phyloP scores from a whole-genome alignment of 2,888 invertebrate genomes.

The Standfussiana lucernea region DNA sequence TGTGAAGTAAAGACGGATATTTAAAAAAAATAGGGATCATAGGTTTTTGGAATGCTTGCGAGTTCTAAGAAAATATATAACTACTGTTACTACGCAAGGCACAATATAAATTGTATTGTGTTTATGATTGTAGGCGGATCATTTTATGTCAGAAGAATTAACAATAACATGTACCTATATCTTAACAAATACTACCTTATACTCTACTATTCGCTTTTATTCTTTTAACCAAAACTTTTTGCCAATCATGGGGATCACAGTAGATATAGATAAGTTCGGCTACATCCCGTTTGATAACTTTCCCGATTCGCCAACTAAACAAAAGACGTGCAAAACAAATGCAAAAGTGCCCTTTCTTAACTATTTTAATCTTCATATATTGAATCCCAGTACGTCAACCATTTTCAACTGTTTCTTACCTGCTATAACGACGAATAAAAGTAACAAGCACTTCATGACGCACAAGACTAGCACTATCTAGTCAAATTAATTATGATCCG shows the following conservation, averaged over 20 bases:
- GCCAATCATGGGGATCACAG: neutral
- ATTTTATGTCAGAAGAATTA: neutral
- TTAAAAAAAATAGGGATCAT: neutral
- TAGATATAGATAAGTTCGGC: neutral
- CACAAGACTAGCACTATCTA: neutral
- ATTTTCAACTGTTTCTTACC: too few species aligned
- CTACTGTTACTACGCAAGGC: neutral
- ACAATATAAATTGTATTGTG: neutral
- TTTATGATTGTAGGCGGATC: neutral
- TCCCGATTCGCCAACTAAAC: too few species aligned
- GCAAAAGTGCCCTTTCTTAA: too few species aligned
- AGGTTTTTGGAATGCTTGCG: neutral
- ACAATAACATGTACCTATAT: neutral
- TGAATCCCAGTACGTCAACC: too few species aligned
- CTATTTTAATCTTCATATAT: too few species aligned
- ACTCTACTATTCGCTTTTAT: neutral
- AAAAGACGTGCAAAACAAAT: too few species aligned
- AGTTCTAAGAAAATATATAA: too few species aligned
- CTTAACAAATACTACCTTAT: neutral
- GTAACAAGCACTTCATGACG: slow-evolving; percentile 52
- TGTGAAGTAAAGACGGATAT: slow-evolving; percentile 48
- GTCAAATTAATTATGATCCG: slow-evolving; percentile 12
- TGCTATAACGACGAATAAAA: slow-evolving; percentile 47
- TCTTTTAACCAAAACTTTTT: neutral
- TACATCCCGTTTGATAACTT: too few species aligned